Evolutionary conservation across 2,888 invertebrate species (phyloP), one percentile per base, ranked within the genome.

Genomic region (Stenodera caucasica): DNA sequence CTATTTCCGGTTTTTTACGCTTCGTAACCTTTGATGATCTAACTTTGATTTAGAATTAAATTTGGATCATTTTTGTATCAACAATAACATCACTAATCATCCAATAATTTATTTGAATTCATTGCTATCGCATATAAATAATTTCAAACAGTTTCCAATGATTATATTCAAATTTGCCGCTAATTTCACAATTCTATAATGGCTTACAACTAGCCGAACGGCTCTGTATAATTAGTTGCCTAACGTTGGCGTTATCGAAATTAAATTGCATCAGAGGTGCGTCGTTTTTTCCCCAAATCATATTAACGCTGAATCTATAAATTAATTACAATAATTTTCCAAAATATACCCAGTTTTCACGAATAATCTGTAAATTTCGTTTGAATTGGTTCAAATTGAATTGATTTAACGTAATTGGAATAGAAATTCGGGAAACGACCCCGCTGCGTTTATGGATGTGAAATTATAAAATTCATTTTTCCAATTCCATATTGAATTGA

Each of bases 1-100:
- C 70, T 62, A 67, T 70, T 74, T 76, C 75, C 75, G 74, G 69
- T 72, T 71, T 71, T 40, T 74, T 67, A 74, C 70, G 72, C 70
- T 72, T 67, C 64, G 69, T 56, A 33, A 40, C 18, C 18, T 18
- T 18, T 18, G 40, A 40, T 18, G 9, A 15, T 40, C 6, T n/a
- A 23, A 9, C 12, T 45, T 12, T 45, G 23, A 45, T 45, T 45
- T 9, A 11, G 1, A 5, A 45, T 21, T 12, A 21, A 45, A 45
- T 45, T 21, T 21, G 18, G 12, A 21, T 2, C 11, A 6, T 5
- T 37, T 37, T 5, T 5, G 5, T 7, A 30, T 30, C 30, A 30
- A 26, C 26, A 26, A n/a, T n/a, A n/a, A n/a, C n/a, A n/a, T n/a
- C n/a, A n/a, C n/a, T n/a, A n/a, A n/a, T n/a, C n/a, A n/a, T n/a